Evolutionary conservation across 1,140 invertebrate species (phyloP).

Genomic region (Caenorhabditis tropicalis): DNA sequence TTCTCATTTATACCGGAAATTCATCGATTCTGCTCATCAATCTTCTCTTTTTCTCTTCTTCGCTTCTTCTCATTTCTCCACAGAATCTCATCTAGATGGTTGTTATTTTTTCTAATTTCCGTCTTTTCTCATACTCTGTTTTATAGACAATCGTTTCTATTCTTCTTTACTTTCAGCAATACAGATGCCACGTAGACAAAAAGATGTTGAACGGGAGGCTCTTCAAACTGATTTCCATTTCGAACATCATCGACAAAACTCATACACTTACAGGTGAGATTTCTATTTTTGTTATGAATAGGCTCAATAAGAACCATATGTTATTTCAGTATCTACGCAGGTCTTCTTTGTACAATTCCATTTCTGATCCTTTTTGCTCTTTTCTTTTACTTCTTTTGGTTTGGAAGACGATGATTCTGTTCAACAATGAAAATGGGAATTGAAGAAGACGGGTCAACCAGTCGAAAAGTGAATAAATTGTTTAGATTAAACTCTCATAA

Average conservation of each 20-base stretch:
- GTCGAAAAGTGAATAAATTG: neutral
- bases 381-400: conserved; percentile 30
- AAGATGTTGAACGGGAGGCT: conserved; percentile 16
- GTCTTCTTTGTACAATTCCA: conserved; percentile 13
- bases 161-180: neutral
- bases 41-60: neutral
- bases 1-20: neutral
- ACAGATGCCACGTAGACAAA: conserved; percentile 33
- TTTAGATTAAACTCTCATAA: neutral
- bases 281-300: neutral
- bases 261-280: conserved; percentile 4
- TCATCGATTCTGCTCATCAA: neutral
- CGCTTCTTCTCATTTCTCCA: neutral
- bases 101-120: conserved; percentile 33
- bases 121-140: neutral
- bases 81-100: conserved; percentile 16
- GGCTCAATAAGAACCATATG: too few species aligned
- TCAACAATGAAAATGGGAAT: neutral
- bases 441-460: neutral
- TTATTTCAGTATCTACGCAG: conserved; percentile 29
- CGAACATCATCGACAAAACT: conserved; percentile 24
- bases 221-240: conserved; percentile 25
- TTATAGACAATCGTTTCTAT: neutral
- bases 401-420: neutral
- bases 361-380: conserved; percentile 17